Percentiles rank a stretch among this genome's conserved stretches.
phyloP scores from a whole-genome alignment of 2,888 invertebrate genomes.

The Ectemnius cavifrons region DNA sequence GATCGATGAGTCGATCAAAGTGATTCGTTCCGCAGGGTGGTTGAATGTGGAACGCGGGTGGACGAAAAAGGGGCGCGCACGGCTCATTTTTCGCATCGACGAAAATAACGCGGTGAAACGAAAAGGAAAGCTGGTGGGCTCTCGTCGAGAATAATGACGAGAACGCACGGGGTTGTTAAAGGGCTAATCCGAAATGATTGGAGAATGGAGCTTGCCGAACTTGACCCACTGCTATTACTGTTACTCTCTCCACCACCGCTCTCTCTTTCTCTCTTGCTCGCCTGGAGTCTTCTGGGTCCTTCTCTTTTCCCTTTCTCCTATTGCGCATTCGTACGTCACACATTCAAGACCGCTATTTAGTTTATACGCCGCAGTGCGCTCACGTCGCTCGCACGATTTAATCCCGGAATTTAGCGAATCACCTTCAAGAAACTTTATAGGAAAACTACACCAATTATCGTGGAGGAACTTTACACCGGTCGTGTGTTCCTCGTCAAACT shows the following conservation, averaged over 20 bases:
- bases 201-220: conserved; percentile 22
- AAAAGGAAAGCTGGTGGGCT: conserved; percentile 38
- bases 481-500: not conserved
- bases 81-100: conserved; percentile 25
- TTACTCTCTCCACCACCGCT: not conserved
- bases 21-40: not conserved
- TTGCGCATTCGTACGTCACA: conserved; percentile 61
- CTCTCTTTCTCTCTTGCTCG: conserved; percentile 28
- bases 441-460: too few relatives aligned
- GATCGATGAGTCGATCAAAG: not conserved
- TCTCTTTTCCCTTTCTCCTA: conserved; percentile 39
- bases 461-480: too few relatives aligned
- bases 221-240: not conserved
- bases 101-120: conserved; percentile 48
- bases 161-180: conserved; percentile 43
- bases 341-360: conserved; percentile 51
- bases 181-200: conserved; percentile 33
- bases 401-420: not conserved
- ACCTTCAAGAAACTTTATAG: not conserved
- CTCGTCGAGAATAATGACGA: conserved; percentile 38
- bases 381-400: conserved; percentile 22
- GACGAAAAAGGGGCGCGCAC: not conserved
- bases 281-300: too few relatives aligned
- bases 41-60: not conserved
- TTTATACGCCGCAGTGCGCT: conserved; percentile 28